Percentiles rank a stretch among this genome's conserved stretches.
phyloP scores from a whole-genome alignment of 2,888 invertebrate genomes.

The Cataglyphis rosenhaueri region DNA sequence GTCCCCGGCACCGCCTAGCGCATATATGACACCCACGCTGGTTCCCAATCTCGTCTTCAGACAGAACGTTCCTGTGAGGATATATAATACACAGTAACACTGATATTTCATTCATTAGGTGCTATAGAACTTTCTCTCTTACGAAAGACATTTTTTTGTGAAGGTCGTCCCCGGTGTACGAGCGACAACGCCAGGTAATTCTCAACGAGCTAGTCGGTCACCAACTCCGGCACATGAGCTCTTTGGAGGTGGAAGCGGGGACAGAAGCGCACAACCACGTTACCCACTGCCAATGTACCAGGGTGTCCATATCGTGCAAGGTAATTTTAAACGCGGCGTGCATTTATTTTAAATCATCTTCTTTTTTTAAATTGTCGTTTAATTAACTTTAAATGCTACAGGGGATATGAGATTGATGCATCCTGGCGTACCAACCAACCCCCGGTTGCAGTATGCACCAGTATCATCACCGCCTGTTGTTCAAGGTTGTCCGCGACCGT shows the following conservation, averaged over 20 bases:
- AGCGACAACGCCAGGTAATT: slow-evolving; percentile 82
- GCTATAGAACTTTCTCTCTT: background rate
- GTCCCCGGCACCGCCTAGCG: slow-evolving; percentile 80
- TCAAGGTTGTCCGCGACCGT: slow-evolving; percentile 83
- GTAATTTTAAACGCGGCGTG: slow-evolving; percentile 64
- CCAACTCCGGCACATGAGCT: slow-evolving; percentile 83
- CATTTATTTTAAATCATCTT: background rate
- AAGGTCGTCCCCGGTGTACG: slow-evolving; percentile 81
- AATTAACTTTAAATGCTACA: background rate
- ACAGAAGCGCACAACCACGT: slow-evolving; percentile 83
- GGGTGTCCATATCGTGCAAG: slow-evolving; percentile 84
- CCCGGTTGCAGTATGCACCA: slow-evolving; percentile 82
- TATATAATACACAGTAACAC: background rate
- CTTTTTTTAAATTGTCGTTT: too few species aligned
- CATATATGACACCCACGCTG: slow-evolving; percentile 81
- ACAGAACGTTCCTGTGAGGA: slow-evolving; percentile 83
- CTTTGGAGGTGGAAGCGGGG: slow-evolving; percentile 80
- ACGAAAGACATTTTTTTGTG: background rate
- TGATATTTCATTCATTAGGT: background rate
- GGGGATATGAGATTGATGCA: slow-evolving; percentile 84
- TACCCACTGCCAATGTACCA: slow-evolving; percentile 85
- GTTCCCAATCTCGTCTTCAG: slow-evolving; percentile 83
- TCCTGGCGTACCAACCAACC: slow-evolving; percentile 82
- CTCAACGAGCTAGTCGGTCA: slow-evolving; percentile 83
- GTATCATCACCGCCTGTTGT: slow-evolving; percentile 83